A percentile compares a stretch with the other conserved stretches of the same genome.
Evolutionary conservation across 2,797 vertebrate genomes (phyloP).

Genomic region (Artibeus lituratus): DNA sequence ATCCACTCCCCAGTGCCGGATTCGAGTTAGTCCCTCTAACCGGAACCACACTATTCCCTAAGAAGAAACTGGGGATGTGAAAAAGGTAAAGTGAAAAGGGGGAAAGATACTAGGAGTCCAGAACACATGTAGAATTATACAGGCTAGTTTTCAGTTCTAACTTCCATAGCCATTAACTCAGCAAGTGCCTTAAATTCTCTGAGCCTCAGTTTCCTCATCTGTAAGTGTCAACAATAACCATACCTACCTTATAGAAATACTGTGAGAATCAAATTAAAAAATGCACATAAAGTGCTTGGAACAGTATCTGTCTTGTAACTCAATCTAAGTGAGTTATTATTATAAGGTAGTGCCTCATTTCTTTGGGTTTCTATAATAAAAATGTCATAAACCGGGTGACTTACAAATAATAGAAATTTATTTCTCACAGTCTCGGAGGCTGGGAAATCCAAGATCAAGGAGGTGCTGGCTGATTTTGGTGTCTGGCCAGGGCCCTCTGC

Average conservation of each 20-base stretch:
- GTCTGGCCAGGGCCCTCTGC: neutral
- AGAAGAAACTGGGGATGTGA: neutral
- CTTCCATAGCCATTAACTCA: neutral
- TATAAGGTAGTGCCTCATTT: neutral
- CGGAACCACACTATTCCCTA: neutral
- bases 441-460: neutral
- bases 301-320: neutral
- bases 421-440: neutral
- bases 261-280: neutral
- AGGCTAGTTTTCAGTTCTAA: neutral
- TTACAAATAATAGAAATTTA: neutral
- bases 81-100: neutral
- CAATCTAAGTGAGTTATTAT: neutral
- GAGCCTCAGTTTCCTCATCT: neutral
- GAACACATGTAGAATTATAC: neutral
- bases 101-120: neutral
- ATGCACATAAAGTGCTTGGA: neutral
- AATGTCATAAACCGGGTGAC: neutral
- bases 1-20: accelerated
- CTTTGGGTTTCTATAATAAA: neutral
- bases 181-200: neutral
- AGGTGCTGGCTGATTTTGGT: neutral
- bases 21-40: too few species aligned
- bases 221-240: too few species aligned
- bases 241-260: neutral